Conservation (phyloP, 2,797 vertebrate genomes). For the Mionectes olivaceus region DNA sequence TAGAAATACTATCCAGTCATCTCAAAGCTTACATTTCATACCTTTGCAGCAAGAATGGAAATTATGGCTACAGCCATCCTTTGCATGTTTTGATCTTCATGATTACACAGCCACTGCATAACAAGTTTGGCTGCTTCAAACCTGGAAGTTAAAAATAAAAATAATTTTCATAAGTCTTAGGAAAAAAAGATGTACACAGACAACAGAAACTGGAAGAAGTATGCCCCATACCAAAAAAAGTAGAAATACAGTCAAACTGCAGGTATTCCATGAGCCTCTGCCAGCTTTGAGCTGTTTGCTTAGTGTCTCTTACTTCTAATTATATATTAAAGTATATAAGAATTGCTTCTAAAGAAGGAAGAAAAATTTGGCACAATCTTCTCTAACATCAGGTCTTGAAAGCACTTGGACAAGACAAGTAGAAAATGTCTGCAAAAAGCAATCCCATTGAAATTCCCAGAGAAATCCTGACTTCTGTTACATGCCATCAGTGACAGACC, state of each 20-base stretch:
- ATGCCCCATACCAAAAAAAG: background rate
- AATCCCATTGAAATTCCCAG: background rate
- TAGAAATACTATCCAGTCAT: background rate
- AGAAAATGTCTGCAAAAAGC: background rate
- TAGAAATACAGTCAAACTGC: background rate
- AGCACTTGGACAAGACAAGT: background rate
- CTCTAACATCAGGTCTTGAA: background rate
- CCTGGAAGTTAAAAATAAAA: conserved; percentile 74
- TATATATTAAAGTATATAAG: background rate
- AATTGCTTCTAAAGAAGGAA: background rate
- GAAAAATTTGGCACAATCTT: background rate
- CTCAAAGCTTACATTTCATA: conserved; percentile 57
- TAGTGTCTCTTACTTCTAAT: background rate
- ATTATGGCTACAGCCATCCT: conserved; percentile 99
- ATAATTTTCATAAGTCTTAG: background rate
- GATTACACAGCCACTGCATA: conserved; percentile 99
- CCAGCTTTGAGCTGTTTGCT: background rate
- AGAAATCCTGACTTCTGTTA: background rate
- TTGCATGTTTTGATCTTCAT: conserved; percentile 99
- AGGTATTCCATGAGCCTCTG: background rate
- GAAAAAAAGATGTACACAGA: background rate
- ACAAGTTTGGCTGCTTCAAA: conserved; percentile 99
- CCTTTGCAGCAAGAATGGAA: conserved; percentile 98
- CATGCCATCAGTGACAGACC: background rate
- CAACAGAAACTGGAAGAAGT: background rate